Conservation (phyloP, 2,113 vertebrate genomes). For the Ctenomys sociabilis region DNA sequence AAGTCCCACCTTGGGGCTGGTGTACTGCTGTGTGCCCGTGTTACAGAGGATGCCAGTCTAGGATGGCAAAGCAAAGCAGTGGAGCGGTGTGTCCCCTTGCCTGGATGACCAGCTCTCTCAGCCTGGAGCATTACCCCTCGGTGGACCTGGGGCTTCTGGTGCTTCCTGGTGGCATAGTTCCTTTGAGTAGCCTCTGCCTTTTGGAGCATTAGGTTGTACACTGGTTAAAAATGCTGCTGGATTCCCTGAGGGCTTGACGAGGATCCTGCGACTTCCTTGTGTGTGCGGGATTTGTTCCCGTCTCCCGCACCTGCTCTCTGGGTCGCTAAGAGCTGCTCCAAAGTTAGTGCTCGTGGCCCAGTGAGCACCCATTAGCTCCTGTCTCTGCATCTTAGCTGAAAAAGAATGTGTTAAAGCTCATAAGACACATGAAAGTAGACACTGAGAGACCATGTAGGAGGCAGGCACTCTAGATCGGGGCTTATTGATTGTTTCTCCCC, state of each 20-base stretch:
- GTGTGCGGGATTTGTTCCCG: background rate
- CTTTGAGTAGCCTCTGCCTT: background rate
- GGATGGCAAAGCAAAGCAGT: background rate
- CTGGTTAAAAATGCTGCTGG: background rate
- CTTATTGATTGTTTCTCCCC: background rate
- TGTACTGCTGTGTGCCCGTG: background rate
- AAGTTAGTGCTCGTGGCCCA: background rate
- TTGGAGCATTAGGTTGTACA: background rate
- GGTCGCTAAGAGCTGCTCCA: background rate
- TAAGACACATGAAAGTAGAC: background rate
- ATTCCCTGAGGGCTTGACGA: background rate
- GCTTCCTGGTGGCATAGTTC: background rate
- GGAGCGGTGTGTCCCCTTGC: background rate
- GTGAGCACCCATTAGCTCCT: background rate
- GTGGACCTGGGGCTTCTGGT: background rate
- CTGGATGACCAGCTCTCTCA: too few species aligned
- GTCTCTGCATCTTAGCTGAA: background rate
- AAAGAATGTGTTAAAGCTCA: background rate
- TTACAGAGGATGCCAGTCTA: background rate
- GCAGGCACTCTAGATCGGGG: background rate
- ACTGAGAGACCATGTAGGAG: background rate
- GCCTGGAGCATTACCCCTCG: background rate
- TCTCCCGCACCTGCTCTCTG: background rate
- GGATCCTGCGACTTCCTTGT: background rate
- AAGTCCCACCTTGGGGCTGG: background rate